Base-by-base conservation (phyloP, 1,140 invertebrate species). In the Drosophila grimshawi region DNA sequence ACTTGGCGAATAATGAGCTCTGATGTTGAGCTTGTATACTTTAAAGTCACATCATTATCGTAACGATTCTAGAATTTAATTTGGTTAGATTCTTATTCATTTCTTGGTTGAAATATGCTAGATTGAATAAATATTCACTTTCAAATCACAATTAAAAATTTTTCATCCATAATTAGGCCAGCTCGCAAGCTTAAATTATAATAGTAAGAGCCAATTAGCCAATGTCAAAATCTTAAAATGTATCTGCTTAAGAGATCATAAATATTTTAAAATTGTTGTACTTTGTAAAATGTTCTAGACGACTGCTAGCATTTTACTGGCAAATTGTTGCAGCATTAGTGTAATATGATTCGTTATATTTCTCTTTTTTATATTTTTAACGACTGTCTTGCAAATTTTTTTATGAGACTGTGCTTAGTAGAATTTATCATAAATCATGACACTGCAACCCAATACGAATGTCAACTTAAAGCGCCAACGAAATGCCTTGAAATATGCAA, bases 341-440 rank as follows among this genome's bases (percentile, higher is more conserved):
- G n/a, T 30, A 32, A 55, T 39, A 11, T 11, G 19, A 19, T 29
- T n/a, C 27, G 11, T 8, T 5, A 10, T 11, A 48, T 59, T 1
- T 39, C 7, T 29, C 2, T 41, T 43, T 63, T 52, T 19, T 46
- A 57, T 43, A 11, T 55, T 74, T 56, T 37, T 46, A 61, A 52
- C 41, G 51, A 61, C 29, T 51, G 43, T 55, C 71, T 52, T 8
- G 43, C 59, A 63, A 70, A 59, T n/a, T 70, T 52, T 74, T 51
- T 69, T 39, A 53, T 59, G 52, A 64, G 67, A 27, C 53, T 53
- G 52, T 60, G 53, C 59, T 75, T 75, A 75, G 60, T 8, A 59
- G 30, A 52, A 64, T 70, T 70, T 70, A 59, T 75, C 67, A 75
- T 70, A 75, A 70, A 70, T 75, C 67, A 75, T 75, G 72, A 64